A percentile compares a stretch with the other conserved stretches of the same genome.
Evolutionary conservation across 2,797 vertebrate genomes (phyloP).

Genomic region (Triplophysa bombifrons): DNA sequence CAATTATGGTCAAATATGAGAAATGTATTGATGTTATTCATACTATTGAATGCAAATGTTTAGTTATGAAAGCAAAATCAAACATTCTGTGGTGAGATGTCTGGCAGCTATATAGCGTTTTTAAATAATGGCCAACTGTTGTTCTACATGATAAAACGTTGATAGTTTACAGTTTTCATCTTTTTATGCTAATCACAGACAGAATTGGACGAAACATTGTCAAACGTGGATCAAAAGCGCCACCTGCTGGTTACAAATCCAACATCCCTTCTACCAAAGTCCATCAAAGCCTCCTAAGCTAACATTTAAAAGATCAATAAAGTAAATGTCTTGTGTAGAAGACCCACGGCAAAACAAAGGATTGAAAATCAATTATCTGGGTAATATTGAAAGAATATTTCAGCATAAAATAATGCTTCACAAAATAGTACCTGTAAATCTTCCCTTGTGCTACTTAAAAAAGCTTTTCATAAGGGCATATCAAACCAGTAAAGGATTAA

Average conservation of each 20-base stretch:
- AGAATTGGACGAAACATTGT: background rate
- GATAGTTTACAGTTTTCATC: background rate
- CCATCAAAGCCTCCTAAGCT: background rate
- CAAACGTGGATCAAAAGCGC: conserved; percentile 44
- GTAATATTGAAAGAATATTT: too few species aligned
- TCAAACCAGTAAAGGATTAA: background rate
- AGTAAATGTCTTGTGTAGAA: too few species aligned
- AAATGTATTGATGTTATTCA: background rate
- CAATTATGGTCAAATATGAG: too few species aligned
- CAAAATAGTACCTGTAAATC: too few species aligned
- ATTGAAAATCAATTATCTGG: too few species aligned
- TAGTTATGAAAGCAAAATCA: background rate
- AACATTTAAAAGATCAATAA: too few species aligned
- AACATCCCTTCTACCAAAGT: background rate
- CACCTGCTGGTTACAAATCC: conserved; percentile 24
- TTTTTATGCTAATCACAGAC: background rate
- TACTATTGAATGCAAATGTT: background rate
- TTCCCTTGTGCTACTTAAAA: too few species aligned
- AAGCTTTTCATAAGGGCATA: background rate
- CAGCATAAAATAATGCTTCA: too few species aligned
- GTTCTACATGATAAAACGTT: background rate
- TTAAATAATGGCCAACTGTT: background rate
- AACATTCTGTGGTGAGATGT: background rate
- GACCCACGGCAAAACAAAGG: background rate
- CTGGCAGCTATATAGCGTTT: background rate